Percentiles rank a stretch among this genome's conserved stretches.
Conservation (phyloP, 2,888 invertebrate genomes). For the Orchestes rusci region DNA sequence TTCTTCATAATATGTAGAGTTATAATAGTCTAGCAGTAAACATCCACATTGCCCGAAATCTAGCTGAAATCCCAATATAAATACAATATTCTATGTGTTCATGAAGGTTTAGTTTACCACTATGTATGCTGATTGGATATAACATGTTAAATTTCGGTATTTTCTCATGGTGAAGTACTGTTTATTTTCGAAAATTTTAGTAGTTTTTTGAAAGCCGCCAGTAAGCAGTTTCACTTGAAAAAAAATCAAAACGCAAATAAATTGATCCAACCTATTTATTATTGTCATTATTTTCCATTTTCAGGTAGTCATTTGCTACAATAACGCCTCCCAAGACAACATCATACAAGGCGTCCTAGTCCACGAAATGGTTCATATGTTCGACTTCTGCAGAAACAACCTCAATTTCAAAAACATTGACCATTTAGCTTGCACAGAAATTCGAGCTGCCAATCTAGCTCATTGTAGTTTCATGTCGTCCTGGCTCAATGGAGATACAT, state of each 20-base stretch:
- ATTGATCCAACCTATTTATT: neutral
- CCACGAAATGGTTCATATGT: slow-evolving; percentile 96
- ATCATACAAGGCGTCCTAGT: slow-evolving; percentile 74
- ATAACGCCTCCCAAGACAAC: slow-evolving; percentile 61
- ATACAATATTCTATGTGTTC: too few relatives aligned
- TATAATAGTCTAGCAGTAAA: too few relatives aligned
- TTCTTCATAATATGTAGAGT: too few relatives aligned
- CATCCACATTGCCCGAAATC: too few relatives aligned
- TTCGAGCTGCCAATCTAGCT: slow-evolving; percentile 87
- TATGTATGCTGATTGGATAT: too few relatives aligned
- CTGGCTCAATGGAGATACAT: slow-evolving; percentile 68
- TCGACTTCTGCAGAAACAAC: slow-evolving; percentile 85
- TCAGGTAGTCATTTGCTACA: slow-evolving; percentile 85
- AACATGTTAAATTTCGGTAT: too few relatives aligned
- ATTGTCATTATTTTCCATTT: neutral
- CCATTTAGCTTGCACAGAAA: slow-evolving; percentile 92
- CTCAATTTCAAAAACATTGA: slow-evolving; percentile 83
- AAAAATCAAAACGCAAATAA: neutral
- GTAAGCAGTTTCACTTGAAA: too few relatives aligned
- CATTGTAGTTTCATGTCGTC: slow-evolving; percentile 87
- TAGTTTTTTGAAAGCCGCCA: too few relatives aligned
- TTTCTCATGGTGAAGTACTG: too few relatives aligned
- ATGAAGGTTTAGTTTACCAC: too few relatives aligned
- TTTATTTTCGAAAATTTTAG: too few relatives aligned
- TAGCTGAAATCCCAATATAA: too few relatives aligned